Base-by-base conservation (phyloP, 2,797 vertebrate genomes). In the Paedocypris micromegethes region DNA sequence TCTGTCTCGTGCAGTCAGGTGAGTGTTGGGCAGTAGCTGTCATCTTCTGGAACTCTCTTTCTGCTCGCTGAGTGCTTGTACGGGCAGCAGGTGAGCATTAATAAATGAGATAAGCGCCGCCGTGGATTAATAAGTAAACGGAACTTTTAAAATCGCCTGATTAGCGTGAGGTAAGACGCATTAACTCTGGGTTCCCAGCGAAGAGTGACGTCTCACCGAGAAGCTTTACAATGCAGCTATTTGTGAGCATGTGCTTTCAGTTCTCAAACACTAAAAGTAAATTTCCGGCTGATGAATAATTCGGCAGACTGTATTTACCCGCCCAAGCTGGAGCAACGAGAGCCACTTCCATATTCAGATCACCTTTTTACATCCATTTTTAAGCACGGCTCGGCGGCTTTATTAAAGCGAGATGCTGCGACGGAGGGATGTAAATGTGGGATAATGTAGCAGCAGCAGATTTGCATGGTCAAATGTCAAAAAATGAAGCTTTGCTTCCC, bases 391-490 rank as follows among this genome's bases (percentile, higher is more conserved):
- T 88, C 82, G 57, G 75, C 87, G 84, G 87, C 90, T 94, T 95
- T 94, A 93, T 94, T 91, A 92, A 86, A 84, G 72, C 77, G 37
- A 1, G 51, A 55, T 41, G 52, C 89, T 84, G 84, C 85, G 87
- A 87, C 89, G 90, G 88, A 87, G 89, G 90, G 91, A 92, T 93
- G 92, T 94, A 96, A 97, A 97, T 93, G 93, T 92, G 93, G 93
- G 95, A 97, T 97, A 95, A 97, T 97, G 93, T 95, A 96, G 93
- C 91, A 91, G 91, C 90, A 92, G 89, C 92, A 93, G 93, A 98
- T 98, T 97, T 97, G 94, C 95, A 98, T 97, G 96, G 95, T 97
- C 96, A 97, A 97, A 95, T 96, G 96, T 98, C 95, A 96, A 93
- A 98, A 97, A 98, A 97, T 98, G 97, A 93, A 97, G 94, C 91